These are phyloP conservation scores for Apodemia mormo DNA, from an alignment of 2,888 invertebrate genomes.

Conservation along the genomic window DNA sequence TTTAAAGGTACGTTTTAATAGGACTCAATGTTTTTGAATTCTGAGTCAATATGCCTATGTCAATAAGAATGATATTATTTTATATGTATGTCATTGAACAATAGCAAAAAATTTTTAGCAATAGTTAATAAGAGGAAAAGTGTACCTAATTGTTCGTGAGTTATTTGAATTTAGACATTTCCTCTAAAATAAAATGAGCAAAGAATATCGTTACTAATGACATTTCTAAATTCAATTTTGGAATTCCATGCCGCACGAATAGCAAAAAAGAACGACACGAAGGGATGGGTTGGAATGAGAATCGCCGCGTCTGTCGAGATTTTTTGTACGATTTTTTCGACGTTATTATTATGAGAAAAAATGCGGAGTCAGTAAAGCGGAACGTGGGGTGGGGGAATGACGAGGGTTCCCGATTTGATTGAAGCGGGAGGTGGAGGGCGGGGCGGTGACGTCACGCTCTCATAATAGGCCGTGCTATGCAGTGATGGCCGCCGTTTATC, in stretches of 20 bases:
- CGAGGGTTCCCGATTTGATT: constrained; percentile 81
- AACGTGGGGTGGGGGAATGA: constrained; percentile 79
- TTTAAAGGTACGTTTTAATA: too few species aligned
- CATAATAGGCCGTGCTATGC: constrained; percentile 79
- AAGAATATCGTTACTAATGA: constrained; percentile 25
- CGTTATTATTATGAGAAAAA: constrained; percentile 82
- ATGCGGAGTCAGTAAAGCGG: constrained; percentile 80
- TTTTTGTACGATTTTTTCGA: constrained; percentile 80
- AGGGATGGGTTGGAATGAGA: constrained; percentile 74
- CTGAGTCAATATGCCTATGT: too few species aligned
- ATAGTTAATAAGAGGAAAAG: too few species aligned
- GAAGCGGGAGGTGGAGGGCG: constrained; percentile 77
- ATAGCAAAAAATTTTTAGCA: too few species aligned
- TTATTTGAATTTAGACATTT: not conserved
- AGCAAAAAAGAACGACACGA: constrained; percentile 60
- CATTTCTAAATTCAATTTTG: constrained; percentile 56
- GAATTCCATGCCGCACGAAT: constrained; percentile 53
- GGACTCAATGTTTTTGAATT: too few species aligned
- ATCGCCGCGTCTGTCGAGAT: constrained; percentile 74
- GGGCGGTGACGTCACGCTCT: constrained; percentile 81
- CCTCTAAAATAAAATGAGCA: constrained; percentile 18
- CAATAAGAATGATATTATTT: too few species aligned
- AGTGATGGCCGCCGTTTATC: constrained; percentile 81
- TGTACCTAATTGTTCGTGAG: too few species aligned
- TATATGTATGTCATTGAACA: too few species aligned